Conservation (phyloP, 2,888 invertebrate species). For the Trissolcus japonicus region DNA sequence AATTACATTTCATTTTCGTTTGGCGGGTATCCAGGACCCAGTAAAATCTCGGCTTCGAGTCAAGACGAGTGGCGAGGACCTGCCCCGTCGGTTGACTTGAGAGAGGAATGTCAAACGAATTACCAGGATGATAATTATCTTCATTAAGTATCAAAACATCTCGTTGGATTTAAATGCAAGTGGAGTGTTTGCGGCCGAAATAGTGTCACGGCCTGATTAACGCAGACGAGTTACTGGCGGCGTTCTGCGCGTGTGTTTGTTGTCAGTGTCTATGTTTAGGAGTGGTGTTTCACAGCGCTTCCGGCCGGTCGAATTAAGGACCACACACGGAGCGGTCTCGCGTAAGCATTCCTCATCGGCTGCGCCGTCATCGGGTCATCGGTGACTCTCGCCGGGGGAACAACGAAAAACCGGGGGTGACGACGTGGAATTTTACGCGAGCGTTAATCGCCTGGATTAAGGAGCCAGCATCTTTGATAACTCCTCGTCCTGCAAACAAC, state of each 20-base stretch:
- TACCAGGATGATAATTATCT: constrained; percentile 26
- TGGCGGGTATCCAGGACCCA: background rate
- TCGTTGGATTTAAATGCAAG: constrained; percentile 44
- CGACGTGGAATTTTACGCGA: constrained; percentile 49
- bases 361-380: constrained; percentile 27
- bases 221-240: constrained; percentile 10
- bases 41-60: background rate
- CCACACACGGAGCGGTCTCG: constrained; percentile 23
- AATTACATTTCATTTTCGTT: constrained; percentile 3
- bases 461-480: constrained; percentile 96
- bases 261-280: constrained; percentile 1
- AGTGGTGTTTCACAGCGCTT: background rate
- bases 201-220: constrained; percentile 26
- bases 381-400: constrained; percentile 8
- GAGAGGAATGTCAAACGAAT: constrained; percentile 28
- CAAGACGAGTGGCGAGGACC: no score
- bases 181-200: constrained; percentile 42
- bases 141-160: constrained; percentile 52
- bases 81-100: no score
- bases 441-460: constrained; percentile 79
- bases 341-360: constrained; percentile 43
- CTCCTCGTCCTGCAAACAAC: constrained; percentile 97
- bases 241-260: constrained; percentile 5
- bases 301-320: background rate
- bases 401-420: constrained; percentile 22